Conservation (phyloP, 2,113 vertebrate species). For the Argyrosomus japonicus region DNA sequence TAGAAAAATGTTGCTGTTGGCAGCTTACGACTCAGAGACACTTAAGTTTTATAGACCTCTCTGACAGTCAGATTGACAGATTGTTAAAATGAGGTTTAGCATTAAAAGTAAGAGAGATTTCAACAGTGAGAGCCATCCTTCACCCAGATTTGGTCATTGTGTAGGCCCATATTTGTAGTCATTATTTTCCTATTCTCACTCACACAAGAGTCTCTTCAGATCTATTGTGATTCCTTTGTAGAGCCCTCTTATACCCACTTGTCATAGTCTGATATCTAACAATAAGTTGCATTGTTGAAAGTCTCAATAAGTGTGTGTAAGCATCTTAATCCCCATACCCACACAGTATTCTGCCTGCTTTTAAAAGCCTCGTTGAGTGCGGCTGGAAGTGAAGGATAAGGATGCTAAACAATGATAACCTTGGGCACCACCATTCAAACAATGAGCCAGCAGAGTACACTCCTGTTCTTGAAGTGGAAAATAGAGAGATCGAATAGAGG, state of each 20-base stretch:
- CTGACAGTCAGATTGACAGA: not conserved
- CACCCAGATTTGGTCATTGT: not conserved
- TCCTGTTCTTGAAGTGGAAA: slow-evolving; percentile 33
- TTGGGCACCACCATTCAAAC: slow-evolving; percentile 19
- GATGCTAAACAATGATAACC: slow-evolving; percentile 52
- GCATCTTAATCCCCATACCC: slow-evolving; percentile 47
- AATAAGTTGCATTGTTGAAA: slow-evolving; percentile 26
- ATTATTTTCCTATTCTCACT: slow-evolving; percentile 17
- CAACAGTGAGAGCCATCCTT: not conserved
- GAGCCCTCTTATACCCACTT: slow-evolving; percentile 46
- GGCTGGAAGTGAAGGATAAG: slow-evolving; percentile 45
- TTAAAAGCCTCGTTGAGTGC: slow-evolving; percentile 23
- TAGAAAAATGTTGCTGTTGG: not conserved
- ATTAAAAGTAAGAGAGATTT: not conserved
- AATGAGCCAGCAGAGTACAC: slow-evolving; percentile 29
- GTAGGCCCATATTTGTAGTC: slow-evolving; percentile 18
- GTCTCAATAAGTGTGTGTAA: slow-evolving; percentile 37
- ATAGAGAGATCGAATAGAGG: slow-evolving; percentile 4
- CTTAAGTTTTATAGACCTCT: not conserved
- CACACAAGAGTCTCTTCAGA: slow-evolving; percentile 34
- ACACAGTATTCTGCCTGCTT: not conserved
- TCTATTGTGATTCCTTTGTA: slow-evolving; percentile 11
- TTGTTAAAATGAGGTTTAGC: not conserved
- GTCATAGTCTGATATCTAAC: slow-evolving; percentile 11
- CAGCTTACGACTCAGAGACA: not conserved